These are phyloP conservation scores for Gnatocerus cornutus DNA, from an alignment of 2,888 invertebrate genomes.

Conservation along the genomic window DNA sequence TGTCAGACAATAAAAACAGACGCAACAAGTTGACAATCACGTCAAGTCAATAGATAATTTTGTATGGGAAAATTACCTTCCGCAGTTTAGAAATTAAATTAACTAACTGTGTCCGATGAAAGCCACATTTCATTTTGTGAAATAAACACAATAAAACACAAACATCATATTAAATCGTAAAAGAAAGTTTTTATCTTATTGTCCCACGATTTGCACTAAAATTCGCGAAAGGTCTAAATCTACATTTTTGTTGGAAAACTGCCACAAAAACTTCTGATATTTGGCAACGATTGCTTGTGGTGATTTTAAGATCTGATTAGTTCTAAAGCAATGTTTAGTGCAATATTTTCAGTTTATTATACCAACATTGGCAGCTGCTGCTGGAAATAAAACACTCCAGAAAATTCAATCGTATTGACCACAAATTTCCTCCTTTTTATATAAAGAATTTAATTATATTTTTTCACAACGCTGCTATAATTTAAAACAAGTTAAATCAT, in stretches of 20 bases:
- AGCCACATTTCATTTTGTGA: neutral
- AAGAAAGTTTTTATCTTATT: neutral
- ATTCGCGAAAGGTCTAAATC: neutral
- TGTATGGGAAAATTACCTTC: slow-evolving; percentile 1
- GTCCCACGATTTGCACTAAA: neutral
- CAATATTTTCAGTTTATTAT: neutral
- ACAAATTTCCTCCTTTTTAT: neutral
- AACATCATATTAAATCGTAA: too few relatives aligned
- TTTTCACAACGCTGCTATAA: too few relatives aligned
- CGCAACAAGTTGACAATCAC: slow-evolving; percentile 18
- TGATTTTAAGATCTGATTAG: neutral
- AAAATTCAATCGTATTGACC: neutral
- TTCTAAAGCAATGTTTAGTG: neutral
- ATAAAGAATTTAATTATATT: too few relatives aligned
- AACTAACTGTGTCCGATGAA: neutral
- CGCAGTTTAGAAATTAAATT: neutral
- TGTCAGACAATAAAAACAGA: slow-evolving; percentile 12
- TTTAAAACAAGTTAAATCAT: too few relatives aligned
- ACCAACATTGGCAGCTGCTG: neutral
- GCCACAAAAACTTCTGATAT: neutral
- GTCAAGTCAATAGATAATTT: slow-evolving; percentile 4
- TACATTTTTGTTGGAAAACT: neutral
- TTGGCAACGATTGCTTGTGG: neutral
- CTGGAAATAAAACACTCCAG: neutral
- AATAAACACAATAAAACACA: slow-evolving; percentile 1